phyloP scores from a whole-genome alignment of 2,797 vertebrate genomes.

The Poeciliopsis presidionis region DNA sequence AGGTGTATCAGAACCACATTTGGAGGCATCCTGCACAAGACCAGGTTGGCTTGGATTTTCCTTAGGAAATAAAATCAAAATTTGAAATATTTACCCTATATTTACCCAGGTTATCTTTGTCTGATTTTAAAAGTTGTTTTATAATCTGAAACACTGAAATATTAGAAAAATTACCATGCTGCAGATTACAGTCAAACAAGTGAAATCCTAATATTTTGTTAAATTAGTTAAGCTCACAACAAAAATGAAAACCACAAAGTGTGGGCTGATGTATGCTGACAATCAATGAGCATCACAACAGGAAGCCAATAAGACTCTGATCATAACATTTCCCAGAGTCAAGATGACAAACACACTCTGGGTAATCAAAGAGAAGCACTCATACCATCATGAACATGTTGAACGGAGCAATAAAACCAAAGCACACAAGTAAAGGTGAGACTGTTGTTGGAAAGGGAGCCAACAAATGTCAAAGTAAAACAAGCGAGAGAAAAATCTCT shows the following conservation, averaged over 20 bases:
- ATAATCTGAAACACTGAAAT: not conserved
- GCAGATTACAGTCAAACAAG: not conserved
- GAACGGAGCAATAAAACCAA: not conserved
- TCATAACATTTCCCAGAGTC: not conserved
- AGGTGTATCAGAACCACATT: not conserved
- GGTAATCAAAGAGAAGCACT: conserved; percentile 9
- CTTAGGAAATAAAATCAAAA: not conserved
- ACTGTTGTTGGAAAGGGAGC: conserved; percentile 3
- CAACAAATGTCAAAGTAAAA: conserved; percentile 6
- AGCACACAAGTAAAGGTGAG: not conserved
- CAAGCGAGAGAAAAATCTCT: not conserved
- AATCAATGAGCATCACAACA: conserved; percentile 10
- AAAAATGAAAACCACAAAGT: not conserved
- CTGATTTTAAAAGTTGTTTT: not conserved
- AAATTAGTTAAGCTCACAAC: not conserved
- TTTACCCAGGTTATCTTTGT: not conserved
- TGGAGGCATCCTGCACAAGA: not conserved
- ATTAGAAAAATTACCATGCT: not conserved
- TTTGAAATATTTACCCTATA: not conserved
- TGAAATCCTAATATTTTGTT: not conserved
- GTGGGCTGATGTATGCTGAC: not conserved
- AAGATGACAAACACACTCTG: conserved; percentile 1
- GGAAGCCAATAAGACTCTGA: not conserved
- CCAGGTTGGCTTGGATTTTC: not conserved
- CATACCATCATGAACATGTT: not conserved